Evolutionary conservation across 2,888 invertebrate genomes (phyloP), one percentile per base, ranked within the genome.

Genomic region (Uropetala carovei): DNA sequence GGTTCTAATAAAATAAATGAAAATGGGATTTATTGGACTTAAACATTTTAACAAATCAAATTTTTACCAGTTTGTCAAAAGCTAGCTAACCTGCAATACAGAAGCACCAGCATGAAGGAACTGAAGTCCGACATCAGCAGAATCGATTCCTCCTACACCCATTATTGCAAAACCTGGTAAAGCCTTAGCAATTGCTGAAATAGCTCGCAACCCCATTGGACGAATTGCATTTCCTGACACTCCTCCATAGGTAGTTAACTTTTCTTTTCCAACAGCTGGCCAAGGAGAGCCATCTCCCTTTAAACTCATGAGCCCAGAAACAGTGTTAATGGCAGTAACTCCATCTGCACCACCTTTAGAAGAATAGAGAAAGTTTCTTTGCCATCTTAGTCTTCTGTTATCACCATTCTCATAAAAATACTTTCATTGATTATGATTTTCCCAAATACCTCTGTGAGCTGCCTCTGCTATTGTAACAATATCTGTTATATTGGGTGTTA

Each of bases 401-500:
- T 13, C 14, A 91, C 4, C 22, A 60, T 14, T 60, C 18, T 18
- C 9, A 18, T 60, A 10, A n/a, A 43, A 22, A 30, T 27, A 68
- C 92, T 81, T 64, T 43, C 56, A 56, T 13, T 22, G 22, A 27
- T 91, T 64, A 14, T 91, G 14, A 64, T 11, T 18, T 56, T n/a
- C 27, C 16, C 18, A 11, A 9, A 56, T 95, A 97, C 98, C 98
- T 95, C 98, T 97, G 94, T 98, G 95, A 0, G 99, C 99, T 5
- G 99, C 99, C 94, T 94, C 95, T 0, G 99, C 99, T 93, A 99
- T 98, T 68, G 96, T 95, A 0, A 98, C 97, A 92, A 99, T 98
- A 93, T 99, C 98, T 0, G 99, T 99, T 57, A 99, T 99, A 94
- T 99, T 99, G 0, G 99, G 99, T 0, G 99, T 99, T 92, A 99